Evolutionary conservation across 2,113 vertebrate species (phyloP).

Genomic region (Mirza zaza): DNA sequence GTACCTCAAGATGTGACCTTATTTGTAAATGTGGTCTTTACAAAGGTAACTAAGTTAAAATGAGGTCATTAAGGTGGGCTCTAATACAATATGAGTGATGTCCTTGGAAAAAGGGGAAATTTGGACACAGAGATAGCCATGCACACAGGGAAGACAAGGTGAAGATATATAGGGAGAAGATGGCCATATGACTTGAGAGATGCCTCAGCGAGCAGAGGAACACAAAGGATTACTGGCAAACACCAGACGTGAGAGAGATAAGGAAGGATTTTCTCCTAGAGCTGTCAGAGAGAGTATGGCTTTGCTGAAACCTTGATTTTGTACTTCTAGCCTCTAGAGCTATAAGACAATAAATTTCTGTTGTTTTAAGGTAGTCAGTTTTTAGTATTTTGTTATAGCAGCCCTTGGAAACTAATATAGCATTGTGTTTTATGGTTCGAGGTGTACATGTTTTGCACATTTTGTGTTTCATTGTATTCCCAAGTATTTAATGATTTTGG

Average conservation of each 20-base stretch:
- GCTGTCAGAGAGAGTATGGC: neutral
- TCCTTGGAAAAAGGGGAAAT: neutral
- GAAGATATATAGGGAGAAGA: neutral
- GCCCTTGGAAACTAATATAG: neutral
- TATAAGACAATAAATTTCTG: neutral
- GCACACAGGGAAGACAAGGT: neutral
- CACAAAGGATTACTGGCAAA: neutral
- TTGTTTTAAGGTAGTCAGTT: neutral
- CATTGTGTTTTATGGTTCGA: neutral
- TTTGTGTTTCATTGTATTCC: neutral
- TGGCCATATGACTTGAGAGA: neutral
- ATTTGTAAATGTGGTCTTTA: neutral
- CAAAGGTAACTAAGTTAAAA: neutral
- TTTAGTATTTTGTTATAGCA: neutral
- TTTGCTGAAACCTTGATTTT: neutral
- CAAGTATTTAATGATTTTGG: neutral
- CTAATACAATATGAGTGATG: neutral
- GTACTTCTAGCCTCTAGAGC: neutral
- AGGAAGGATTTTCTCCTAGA: neutral
- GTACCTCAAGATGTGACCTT: neutral
- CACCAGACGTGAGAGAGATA: neutral
- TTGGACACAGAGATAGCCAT: neutral
- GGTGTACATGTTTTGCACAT: neutral
- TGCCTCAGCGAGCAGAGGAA: neutral
- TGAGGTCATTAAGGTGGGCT: neutral